phyloP scores from a whole-genome alignment of 2,797 vertebrate genomes.

The Anguilla marmorata region DNA sequence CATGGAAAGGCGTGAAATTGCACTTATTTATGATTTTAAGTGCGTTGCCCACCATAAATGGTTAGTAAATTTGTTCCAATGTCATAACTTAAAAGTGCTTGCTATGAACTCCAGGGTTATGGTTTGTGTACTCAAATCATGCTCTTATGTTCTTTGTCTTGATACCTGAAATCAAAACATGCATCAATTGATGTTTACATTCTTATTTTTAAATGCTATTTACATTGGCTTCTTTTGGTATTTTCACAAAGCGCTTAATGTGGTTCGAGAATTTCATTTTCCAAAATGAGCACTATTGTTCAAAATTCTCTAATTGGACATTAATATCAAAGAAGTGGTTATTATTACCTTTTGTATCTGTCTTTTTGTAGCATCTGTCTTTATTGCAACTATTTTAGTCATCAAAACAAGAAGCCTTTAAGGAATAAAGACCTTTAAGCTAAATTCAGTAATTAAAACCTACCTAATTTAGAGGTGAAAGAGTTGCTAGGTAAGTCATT shows the following conservation, averaged over 20 bases:
- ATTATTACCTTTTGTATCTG: background rate
- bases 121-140: too few species aligned
- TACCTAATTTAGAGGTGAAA: too few species aligned
- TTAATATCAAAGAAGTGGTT: background rate
- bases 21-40: too few species aligned
- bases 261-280: background rate
- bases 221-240: background rate
- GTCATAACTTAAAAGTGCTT: too few species aligned
- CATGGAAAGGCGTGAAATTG: too few species aligned
- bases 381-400: background rate
- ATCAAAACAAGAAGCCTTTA: background rate
- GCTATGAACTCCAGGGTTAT: too few species aligned
- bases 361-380: background rate
- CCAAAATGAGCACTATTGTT: background rate
- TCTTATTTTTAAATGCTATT: background rate
- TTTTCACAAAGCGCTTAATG: background rate
- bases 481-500: too few species aligned
- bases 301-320: background rate
- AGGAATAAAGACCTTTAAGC: too few species aligned
- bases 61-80: too few species aligned
- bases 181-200: background rate
- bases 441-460: too few species aligned
- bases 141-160: too few species aligned
- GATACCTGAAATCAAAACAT: background rate
- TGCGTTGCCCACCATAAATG: too few species aligned